Evolutionary conservation across 2,797 vertebrate species (phyloP), one percentile per base, ranked within the genome.

Genomic region (Onychomys arenicola): DNA sequence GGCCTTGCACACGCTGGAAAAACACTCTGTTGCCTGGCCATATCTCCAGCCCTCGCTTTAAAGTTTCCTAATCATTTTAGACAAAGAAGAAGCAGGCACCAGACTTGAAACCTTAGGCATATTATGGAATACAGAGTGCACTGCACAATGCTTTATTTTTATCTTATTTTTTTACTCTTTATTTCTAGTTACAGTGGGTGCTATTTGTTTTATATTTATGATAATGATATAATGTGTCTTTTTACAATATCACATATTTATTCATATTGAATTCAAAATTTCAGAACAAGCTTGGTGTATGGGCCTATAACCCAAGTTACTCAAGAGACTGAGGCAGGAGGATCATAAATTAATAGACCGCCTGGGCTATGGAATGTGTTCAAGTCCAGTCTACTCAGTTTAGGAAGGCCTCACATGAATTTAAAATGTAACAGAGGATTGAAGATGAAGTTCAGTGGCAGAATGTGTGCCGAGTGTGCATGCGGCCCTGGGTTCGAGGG

Each of bases 121-220:
- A 27, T 19, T 9, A 6, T 14, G 4, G 21, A n/a, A 19, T 3
- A n/a, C 2, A 14, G 12, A 52, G 46, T 46, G 25, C 3, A 1
- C 25, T 76, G 25, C 40, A 8, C 17, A 11, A 32, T 37, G 11
- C 63, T 87, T 73, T 14, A 23, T 92, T 80, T 91, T 46, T 12
- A 34, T 78, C 29, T 91, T 75, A 65, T 84, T 65, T 90, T 90
- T 80, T 89, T 34, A 82, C 10, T 77, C 29, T 95, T 71, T 49
- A 69, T 49, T 88, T 34, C 13, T 61, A 25, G n/a, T 37, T 88
- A 76, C 61, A 43, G 27, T n/a, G 11, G 9, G n/a, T 49, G 55
- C 21, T 4, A 32, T 52, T 57, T 75, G 14, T 40, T 92, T 71
- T 83, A 52, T 80, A 37, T 40, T 63, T 55, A 71, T 25, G n/a